Evolutionary conservation across 2,888 invertebrate species (phyloP).

Genomic region (Agrotis exclamationis): DNA sequence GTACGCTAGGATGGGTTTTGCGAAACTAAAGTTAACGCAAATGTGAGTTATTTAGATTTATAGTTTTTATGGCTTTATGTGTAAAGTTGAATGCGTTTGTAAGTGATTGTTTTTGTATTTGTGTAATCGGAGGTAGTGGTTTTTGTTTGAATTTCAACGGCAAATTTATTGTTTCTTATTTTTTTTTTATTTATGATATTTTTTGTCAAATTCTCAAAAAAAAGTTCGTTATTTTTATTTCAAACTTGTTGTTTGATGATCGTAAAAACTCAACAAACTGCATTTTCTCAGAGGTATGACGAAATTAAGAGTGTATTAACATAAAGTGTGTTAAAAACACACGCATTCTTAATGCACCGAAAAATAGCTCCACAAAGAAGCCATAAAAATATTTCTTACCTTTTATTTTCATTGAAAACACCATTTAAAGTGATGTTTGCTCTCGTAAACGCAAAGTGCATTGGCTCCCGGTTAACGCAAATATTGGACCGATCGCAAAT

Average conservation of each 20-base stretch:
- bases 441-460: conserved; percentile 62
- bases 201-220: neutral
- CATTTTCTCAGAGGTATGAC: conserved; percentile 23
- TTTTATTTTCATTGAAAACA: conserved; percentile 53
- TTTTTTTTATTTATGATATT: neutral
- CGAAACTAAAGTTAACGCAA: conserved; percentile 49
- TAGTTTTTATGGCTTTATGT: conserved; percentile 58
- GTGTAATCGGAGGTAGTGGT: conserved; percentile 12
- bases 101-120: conserved; percentile 47
- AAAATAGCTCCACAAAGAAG: conserved; percentile 49
- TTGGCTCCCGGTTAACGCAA: conserved; percentile 57
- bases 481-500: conserved; percentile 62
- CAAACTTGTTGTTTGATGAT: neutral
- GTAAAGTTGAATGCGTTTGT: conserved; percentile 46
- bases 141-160: conserved; percentile 13
- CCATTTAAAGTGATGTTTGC: conserved; percentile 51
- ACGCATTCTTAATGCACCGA: conserved; percentile 24
- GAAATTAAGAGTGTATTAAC: conserved; percentile 20
- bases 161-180: too few relatives aligned
- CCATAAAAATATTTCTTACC: conserved; percentile 36
- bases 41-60: conserved; percentile 57
- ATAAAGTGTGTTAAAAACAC: conserved; percentile 35
- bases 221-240: neutral
- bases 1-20: conserved; percentile 56
- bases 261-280: conserved; percentile 9